phyloP scores from a whole-genome alignment of 1,140 invertebrate species.

The Aphaenogaster ashmeadi region DNA sequence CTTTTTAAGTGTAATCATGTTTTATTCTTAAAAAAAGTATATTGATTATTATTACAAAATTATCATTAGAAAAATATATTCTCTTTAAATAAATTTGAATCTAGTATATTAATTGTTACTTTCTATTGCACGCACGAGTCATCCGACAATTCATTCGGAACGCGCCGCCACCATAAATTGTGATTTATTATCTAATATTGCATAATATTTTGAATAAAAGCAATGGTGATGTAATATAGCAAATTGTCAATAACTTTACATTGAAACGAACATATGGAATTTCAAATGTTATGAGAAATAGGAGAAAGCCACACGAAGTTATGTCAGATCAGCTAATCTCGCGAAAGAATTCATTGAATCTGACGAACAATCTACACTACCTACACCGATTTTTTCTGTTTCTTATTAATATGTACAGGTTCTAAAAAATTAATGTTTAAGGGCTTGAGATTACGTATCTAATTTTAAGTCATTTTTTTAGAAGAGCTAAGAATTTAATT shows the following conservation, averaged over 20 bases:
- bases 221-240: background rate
- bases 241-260: background rate
- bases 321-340: slow-evolving; percentile 9
- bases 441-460: background rate
- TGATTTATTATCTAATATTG: background rate
- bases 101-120: slow-evolving; percentile 13
- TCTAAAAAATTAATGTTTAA: slow-evolving; percentile 2
- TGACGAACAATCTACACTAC: background rate
- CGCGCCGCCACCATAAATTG: background rate
- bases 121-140: background rate
- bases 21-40: slow-evolving; percentile 15
- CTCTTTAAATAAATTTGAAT: background rate
- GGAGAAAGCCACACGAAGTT: slow-evolving; percentile 47
- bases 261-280: slow-evolving; percentile 5
- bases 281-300: slow-evolving; percentile 63
- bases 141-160: background rate
- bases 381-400: background rate
- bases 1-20: slow-evolving; percentile 32
- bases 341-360: slow-evolving; percentile 60
- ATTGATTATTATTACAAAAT: background rate
- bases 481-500: background rate
- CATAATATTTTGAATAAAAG: background rate
- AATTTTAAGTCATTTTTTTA: background rate
- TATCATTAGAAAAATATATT: background rate
- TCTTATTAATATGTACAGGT: background rate